A percentile compares a stretch with the other conserved stretches of the same genome.
Conservation (phyloP, 2,797 vertebrate species). For the Sebastiscus tertius region DNA sequence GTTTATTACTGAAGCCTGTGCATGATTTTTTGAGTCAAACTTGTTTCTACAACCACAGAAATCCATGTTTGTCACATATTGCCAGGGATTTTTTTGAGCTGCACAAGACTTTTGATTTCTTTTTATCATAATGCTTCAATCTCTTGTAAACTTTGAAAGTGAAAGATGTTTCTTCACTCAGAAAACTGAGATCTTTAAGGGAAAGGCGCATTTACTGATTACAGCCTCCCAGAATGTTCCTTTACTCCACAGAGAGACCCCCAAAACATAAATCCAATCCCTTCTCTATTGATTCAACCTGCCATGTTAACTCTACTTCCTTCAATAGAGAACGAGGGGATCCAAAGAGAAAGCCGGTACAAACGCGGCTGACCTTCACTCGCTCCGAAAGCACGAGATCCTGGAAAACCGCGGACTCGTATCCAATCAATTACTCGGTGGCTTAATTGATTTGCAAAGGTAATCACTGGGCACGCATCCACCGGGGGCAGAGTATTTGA, state of each 20-base stretch:
- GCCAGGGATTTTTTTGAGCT: neutral
- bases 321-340: conserved; percentile 26
- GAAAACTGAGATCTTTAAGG: conserved; percentile 12
- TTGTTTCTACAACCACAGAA: neutral
- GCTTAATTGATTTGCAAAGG: conserved; percentile 77
- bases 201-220: conserved; percentile 30
- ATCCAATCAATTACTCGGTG: conserved; percentile 68
- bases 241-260: conserved; percentile 13
- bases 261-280: conserved; percentile 56
- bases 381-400: conserved; percentile 51
- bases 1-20: conserved; percentile 4
- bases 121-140: neutral
- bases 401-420: conserved; percentile 42
- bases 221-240: conserved; percentile 31
- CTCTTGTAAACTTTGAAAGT: neutral
- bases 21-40: conserved; percentile 7
- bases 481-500: conserved; percentile 62
- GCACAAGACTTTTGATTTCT: neutral
- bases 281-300: conserved; percentile 52
- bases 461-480: conserved; percentile 71
- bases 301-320: conserved; percentile 47
- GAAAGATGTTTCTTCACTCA: neutral
- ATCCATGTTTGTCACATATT: neutral
- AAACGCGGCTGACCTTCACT: conserved; percentile 62
- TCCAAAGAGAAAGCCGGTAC: conserved; percentile 35